Evolutionary conservation across 2,797 vertebrate species (phyloP).

Genomic region (Alauda arvensis): DNA sequence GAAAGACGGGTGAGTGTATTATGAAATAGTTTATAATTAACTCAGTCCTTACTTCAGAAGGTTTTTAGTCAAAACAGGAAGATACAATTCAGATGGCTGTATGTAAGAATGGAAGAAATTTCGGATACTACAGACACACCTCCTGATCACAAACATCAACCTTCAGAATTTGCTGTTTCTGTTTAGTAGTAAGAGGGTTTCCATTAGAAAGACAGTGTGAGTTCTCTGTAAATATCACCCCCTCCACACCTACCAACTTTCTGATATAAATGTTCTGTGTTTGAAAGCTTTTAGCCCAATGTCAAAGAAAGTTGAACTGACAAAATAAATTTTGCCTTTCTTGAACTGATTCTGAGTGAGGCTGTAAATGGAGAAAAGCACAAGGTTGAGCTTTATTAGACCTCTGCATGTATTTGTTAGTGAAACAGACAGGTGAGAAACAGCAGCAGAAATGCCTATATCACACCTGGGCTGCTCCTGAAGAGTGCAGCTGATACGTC

Average conservation of each 20-base stretch:
- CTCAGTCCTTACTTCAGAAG: constrained; percentile 36
- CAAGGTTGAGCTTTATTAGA: not conserved
- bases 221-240: not conserved
- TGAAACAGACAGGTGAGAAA: not conserved
- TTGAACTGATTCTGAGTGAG: not conserved
- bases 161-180: constrained; percentile 16
- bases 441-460: not conserved
- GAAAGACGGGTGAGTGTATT: constrained; percentile 44
- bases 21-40: constrained; percentile 39
- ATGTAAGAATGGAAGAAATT: constrained; percentile 8
- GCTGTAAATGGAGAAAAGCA: not conserved
- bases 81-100: constrained; percentile 52
- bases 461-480: not conserved
- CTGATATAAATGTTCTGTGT: not conserved
- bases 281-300: not conserved
- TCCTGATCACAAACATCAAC: constrained; percentile 20
- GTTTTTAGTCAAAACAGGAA: constrained; percentile 71
- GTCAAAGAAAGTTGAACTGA: not conserved
- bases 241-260: not conserved
- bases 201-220: not conserved
- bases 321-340: not conserved
- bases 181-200: not conserved
- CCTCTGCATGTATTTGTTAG: not conserved
- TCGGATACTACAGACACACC: not conserved
- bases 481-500: not conserved